Conservation (phyloP, 1,140 invertebrate species). For the Drosophila erecta region DNA sequence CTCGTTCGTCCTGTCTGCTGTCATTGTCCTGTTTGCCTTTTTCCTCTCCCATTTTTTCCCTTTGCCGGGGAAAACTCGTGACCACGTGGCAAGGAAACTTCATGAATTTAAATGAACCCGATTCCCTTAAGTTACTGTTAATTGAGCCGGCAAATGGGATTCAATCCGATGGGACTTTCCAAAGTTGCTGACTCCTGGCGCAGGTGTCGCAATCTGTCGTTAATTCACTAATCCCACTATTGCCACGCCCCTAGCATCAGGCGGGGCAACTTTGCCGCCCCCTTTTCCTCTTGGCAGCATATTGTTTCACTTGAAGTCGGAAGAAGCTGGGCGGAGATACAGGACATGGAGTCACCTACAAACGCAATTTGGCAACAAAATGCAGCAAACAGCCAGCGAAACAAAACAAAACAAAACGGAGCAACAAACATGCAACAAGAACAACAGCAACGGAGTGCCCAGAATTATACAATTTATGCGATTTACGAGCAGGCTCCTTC, state of each 20-base stretch:
- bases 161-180: constrained; percentile 56
- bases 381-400: constrained; percentile 50
- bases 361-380: constrained; percentile 81
- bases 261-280: background rate
- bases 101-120: constrained; percentile 65
- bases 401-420: constrained; percentile 17
- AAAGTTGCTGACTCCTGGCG: constrained; percentile 40
- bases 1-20: constrained; percentile 42
- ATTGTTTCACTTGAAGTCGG: constrained; percentile 62
- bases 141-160: constrained; percentile 71
- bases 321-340: constrained; percentile 41
- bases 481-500: constrained; percentile 70
- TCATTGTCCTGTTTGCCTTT: constrained; percentile 32
- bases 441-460: constrained; percentile 57
- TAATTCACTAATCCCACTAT: constrained; percentile 47
- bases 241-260: constrained; percentile 59
- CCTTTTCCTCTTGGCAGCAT: constrained; percentile 45
- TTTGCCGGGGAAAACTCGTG: constrained; percentile 11
- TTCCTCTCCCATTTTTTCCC: constrained; percentile 9
- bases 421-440: constrained; percentile 47
- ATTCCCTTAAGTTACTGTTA: constrained; percentile 63
- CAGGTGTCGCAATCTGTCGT: constrained; percentile 48
- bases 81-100: constrained; percentile 43
- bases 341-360: constrained; percentile 67
- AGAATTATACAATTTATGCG: constrained; percentile 84